These are phyloP conservation scores for Tapirus terrestris DNA, from an alignment of 2,113 vertebrate species.

Conservation along the genomic window DNA sequence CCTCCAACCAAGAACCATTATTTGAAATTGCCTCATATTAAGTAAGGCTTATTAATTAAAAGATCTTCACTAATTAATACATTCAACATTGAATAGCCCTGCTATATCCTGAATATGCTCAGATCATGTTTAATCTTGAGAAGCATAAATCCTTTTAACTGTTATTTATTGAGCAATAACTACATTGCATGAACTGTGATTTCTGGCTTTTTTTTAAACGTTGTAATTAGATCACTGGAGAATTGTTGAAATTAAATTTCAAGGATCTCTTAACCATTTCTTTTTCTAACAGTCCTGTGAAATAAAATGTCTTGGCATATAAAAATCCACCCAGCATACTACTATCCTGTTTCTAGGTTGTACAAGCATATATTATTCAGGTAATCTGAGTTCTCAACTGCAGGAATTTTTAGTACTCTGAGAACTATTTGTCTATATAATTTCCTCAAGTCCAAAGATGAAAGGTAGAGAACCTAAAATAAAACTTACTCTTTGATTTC, in stretches of 20 bases:
- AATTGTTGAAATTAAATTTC: conserved; percentile 19
- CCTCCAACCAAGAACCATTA: not conserved
- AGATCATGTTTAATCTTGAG: not conserved
- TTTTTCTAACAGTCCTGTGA: not conserved
- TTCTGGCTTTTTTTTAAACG: not conserved
- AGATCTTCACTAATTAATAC: not conserved
- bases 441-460: not conserved
- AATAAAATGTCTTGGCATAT: not conserved
- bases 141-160: conserved; percentile 16
- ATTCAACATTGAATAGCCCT: not conserved
- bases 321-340: not conserved
- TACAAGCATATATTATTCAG: not conserved
- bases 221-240: conserved; percentile 19
- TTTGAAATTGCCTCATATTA: conserved; percentile 15
- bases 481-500: not conserved
- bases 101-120: not conserved
- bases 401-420: not conserved
- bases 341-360: not conserved
- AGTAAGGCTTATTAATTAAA: not conserved
- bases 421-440: not conserved
- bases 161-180: conserved; percentile 17
- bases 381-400: not conserved
- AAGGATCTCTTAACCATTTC: not conserved
- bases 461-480: not conserved
- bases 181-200: not conserved